Base-by-base conservation (phyloP, 1,140 invertebrate genomes). In the Paraescarpia echinospica region DNA sequence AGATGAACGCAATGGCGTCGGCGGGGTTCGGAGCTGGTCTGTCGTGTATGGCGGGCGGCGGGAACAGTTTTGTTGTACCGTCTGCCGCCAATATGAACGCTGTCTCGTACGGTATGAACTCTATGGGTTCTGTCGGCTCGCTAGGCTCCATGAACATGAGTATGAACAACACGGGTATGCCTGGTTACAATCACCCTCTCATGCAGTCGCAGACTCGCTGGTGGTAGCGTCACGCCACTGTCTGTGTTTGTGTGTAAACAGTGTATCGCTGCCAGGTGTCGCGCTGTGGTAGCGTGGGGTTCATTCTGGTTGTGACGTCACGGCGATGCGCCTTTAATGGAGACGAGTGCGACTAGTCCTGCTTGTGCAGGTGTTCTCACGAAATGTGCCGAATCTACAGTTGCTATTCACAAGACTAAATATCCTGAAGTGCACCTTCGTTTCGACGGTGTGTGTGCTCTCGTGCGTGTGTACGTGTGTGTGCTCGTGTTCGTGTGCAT, bases 81-180 rank as follows among this genome's bases (percentile, higher is more conserved):
- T 90, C 34, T 33, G 35, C 35, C 18, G 35, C 34, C 33, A 90
- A 90, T n/a, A 90, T 90, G 89, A 35, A 34, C 89, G 89, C 89
- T 35, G 35, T 34, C 31, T 34, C 34, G 27, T 35, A 34, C 34
- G 89, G 89, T 18, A 34, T 35, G 35, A 90, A 34, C 34, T 90
- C 89, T 18, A 90, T 35, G 34, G 33, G 35, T 5, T 35, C 89
- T 18, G 35, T 90, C 34, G 35, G 35, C 4, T 34, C 89, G 34
- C 33, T 90, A 18, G 35, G 89, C n/a, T 90, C 89, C 34, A 35
- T 90, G 34, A 90, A 90, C 89, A 90, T 90, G 89, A 31, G 89
- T 35, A 90, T 90, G 89, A 90, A 34, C 34, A 90, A 90, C 89
- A 35, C 34, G 34, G 35, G 89, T n/a, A 34, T 90, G 89, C 34